A percentile compares a stretch with the other conserved stretches of the same genome.
phyloP scores from a whole-genome alignment of 1,140 invertebrate species.

The Holotrichia oblita region DNA sequence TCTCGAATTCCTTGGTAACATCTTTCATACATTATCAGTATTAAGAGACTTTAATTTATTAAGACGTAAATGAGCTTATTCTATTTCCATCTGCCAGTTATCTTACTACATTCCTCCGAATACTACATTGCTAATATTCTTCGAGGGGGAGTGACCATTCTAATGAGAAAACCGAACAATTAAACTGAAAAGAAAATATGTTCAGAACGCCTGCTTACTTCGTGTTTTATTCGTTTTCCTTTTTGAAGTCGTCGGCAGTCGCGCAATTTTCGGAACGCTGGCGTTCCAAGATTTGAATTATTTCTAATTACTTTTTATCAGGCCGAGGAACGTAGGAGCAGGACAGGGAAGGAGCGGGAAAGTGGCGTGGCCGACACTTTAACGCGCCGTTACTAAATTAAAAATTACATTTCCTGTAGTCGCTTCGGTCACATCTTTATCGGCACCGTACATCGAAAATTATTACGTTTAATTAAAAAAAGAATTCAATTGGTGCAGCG shows the following conservation, averaged over 20 bases:
- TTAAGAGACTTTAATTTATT: no score
- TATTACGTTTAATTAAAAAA: constrained; percentile 31
- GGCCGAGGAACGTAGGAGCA: not conserved
- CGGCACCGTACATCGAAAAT: constrained; percentile 24
- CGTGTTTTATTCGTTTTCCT: not conserved
- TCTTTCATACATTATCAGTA: no score
- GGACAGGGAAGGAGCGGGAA: not conserved
- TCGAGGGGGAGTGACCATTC: not conserved
- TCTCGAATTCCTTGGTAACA: no score
- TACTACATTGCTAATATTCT: no score
- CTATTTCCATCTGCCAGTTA: not conserved
- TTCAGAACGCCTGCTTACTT: not conserved
- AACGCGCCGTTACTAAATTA: constrained; percentile 21
- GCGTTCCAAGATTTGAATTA: constrained; percentile 31
- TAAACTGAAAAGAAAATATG: constrained; percentile 13
- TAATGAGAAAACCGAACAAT: constrained; percentile 12
- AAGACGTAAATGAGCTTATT: constrained; percentile 1
- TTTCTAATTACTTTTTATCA: constrained; percentile 35
- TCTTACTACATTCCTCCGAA: not conserved
- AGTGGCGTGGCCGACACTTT: not conserved
- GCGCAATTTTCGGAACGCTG: constrained; percentile 19
- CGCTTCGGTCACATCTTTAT: constrained; percentile 30
- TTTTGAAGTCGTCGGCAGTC: not conserved
- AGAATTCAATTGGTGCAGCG: not conserved
- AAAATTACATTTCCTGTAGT: constrained; percentile 29